phyloP scores from a whole-genome alignment of 2,797 vertebrate genomes.

The Myripristis murdjan region DNA sequence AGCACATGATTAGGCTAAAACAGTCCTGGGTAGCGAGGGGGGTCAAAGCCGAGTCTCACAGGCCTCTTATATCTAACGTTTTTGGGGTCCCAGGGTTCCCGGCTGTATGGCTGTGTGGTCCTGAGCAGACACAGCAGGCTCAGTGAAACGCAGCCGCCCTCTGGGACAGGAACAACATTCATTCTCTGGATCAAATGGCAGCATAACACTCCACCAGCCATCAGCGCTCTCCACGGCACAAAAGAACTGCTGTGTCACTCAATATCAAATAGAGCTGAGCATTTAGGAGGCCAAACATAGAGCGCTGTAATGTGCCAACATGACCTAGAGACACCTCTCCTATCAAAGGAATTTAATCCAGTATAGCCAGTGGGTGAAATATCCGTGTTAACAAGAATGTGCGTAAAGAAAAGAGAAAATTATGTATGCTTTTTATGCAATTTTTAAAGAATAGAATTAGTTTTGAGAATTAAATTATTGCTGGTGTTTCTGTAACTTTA shows the following conservation, averaged over 20 bases:
- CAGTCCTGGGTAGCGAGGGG: slow-evolving; percentile 55
- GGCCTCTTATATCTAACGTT: slow-evolving; percentile 78
- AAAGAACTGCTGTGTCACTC: slow-evolving; percentile 79
- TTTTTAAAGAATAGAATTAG: slow-evolving; percentile 7
- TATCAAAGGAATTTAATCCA: background rate
- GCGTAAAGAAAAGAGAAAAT: too few species aligned
- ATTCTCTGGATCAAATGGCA: slow-evolving; percentile 78
- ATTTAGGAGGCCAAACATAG: slow-evolving; percentile 48
- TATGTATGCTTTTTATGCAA: background rate
- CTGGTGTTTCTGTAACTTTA: slow-evolving; percentile 26
- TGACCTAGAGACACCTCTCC: slow-evolving; percentile 10
- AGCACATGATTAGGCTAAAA: slow-evolving; percentile 88
- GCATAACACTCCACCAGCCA: slow-evolving; percentile 59
- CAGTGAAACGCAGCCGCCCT: slow-evolving; percentile 67
- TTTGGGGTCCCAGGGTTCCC: slow-evolving; percentile 70
- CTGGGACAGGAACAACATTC: slow-evolving; percentile 80
- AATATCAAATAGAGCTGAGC: slow-evolving; percentile 59
- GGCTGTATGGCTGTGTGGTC: slow-evolving; percentile 78
- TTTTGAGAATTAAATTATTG: slow-evolving; percentile 44
- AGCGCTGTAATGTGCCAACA: slow-evolving; percentile 28
- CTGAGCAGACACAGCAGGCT: slow-evolving; percentile 76
- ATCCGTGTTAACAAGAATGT: too few species aligned
- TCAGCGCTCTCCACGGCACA: slow-evolving; percentile 65
- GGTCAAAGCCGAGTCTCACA: slow-evolving; percentile 57
- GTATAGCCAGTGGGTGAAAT: background rate